Evolutionary conservation across 2,113 vertebrate species (phyloP), one percentile per base, ranked within the genome.

Genomic region (Elephantulus edwardii): DNA sequence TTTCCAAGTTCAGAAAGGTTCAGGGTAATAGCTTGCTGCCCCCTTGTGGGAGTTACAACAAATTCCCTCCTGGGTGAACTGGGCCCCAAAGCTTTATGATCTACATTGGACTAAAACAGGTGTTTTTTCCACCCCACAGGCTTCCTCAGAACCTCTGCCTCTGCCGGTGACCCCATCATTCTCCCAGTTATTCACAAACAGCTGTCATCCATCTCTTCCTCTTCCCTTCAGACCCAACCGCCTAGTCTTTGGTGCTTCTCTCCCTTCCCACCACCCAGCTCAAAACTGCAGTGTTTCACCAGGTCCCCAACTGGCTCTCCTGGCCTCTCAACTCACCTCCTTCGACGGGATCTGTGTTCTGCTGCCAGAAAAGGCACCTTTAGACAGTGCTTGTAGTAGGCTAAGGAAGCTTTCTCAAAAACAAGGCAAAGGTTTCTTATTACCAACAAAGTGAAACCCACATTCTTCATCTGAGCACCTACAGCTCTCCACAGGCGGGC

Each of bases 21-120:
- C 88, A 58, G 64, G 48, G 82, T 92, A 91, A 93, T 70, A 38
- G 60, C 72, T 84, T 95, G 88, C 93, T 96, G 95, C 95, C 94
- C 95, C 82, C 96, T 96, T 90, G 94, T 88, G 93, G 93, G 88
- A 79, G n/a, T 50, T 89, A 38, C 14, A 44, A 30, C 16, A 76
- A 85, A 87, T 83, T 92, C 76, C 40, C 66, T 84, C 68, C 66
- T 28, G 12, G 58, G 71, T 86, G 48, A 28, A 38, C 44, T 50
- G 50, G 85, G 44, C 17, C 46, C 58, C 28, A 81, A 38, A 81
- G 70, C 78, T 91, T 91, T 50, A 64, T 2, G 19, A n/a, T 74
- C 19, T 85, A 56, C 33, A 9, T n/a, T 40, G 38, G 38, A 54
- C 58, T 58, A 64, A 85, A 92, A 24, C 5, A 78, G 76, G 72